Percentiles rank a stretch among this genome's conserved stretches.
Evolutionary conservation across 2,888 invertebrate genomes (phyloP).

Genomic region (Zygogramma bicolorata): DNA sequence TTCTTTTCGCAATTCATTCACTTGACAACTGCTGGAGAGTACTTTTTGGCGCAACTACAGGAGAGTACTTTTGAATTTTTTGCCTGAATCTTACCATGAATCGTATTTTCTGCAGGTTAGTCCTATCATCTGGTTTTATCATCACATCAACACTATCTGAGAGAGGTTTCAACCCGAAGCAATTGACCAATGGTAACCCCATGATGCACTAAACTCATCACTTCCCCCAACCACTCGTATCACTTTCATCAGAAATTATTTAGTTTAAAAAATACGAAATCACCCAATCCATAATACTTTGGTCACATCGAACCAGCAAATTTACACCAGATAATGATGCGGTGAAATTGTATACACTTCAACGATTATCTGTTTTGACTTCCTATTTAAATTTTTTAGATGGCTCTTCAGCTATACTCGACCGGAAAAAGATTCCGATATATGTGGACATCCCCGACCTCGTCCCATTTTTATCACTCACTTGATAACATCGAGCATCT

Average conservation of each 20-base stretch:
- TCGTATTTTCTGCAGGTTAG: neutral
- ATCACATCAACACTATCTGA: neutral
- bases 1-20: too few relatives aligned
- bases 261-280: too few relatives aligned
- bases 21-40: too few relatives aligned
- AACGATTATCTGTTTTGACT: neutral
- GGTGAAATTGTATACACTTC: neutral
- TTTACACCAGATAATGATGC: neutral
- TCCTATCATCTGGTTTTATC: neutral
- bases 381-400: neutral
- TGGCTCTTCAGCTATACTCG: neutral
- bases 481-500: neutral
- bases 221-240: neutral
- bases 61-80: neutral
- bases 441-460: neutral
- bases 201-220: neutral
- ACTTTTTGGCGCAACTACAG: too few relatives aligned
- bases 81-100: neutral
- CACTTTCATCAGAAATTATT: neutral
- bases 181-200: neutral
- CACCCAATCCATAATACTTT: too few relatives aligned
- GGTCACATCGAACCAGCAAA: too few relatives aligned
- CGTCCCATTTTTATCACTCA: constrained; percentile 33
- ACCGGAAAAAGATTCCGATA: neutral
- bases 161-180: neutral